A percentile compares a stretch with the other conserved stretches of the same genome.
These are phyloP conservation scores for Turritopsis dohrnii DNA, from an alignment of 30 jellyfish, hydroid and myxozoan species.

Conservation along the genomic window DNA sequence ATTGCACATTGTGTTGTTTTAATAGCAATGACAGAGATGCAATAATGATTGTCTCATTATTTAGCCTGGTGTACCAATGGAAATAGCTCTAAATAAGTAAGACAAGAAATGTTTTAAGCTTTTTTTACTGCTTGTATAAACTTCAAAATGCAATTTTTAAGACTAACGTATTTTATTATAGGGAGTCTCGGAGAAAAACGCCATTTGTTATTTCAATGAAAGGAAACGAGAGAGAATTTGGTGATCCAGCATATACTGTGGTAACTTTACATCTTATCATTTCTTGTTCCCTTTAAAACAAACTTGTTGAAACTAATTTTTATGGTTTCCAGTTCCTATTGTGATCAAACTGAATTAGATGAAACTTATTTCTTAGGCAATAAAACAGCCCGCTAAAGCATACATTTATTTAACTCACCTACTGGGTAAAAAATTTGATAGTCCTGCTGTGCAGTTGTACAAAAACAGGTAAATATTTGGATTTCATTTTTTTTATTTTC, in stretches of 20 bases:
- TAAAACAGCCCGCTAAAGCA: conserved; percentile 63
- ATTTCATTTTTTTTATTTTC: no score
- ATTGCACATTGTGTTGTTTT: no score
- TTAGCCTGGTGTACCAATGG: conserved; percentile 99
- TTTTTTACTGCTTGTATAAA: no score
- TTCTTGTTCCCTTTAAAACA: background rate
- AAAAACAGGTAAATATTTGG: conserved; percentile 67
- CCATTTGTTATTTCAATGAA: conserved; percentile 74
- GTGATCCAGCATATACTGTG: conserved; percentile 83
- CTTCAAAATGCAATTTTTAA: no score
- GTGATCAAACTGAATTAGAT: background rate
- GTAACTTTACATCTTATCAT: conserved; percentile 22
- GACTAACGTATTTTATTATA: no score
- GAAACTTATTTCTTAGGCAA: conserved; percentile 44
- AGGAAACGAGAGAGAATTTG: conserved; percentile 63
- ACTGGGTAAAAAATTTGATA: conserved; percentile 72
- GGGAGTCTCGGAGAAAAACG: conserved; percentile 89
- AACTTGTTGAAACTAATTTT: no score
- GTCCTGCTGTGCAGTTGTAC: conserved; percentile 55
- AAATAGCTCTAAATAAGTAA: conserved; percentile 82
- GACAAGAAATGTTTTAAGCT: conserved; percentile 1
- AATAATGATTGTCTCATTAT: background rate
- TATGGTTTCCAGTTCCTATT: no score
- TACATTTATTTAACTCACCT: conserved; percentile 58
- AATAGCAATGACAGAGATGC: background rate